A percentile compares a stretch with the other conserved stretches of the same genome.
Conservation (phyloP, 2,797 vertebrate genomes). For the Dendrocincla fuliginosa region DNA sequence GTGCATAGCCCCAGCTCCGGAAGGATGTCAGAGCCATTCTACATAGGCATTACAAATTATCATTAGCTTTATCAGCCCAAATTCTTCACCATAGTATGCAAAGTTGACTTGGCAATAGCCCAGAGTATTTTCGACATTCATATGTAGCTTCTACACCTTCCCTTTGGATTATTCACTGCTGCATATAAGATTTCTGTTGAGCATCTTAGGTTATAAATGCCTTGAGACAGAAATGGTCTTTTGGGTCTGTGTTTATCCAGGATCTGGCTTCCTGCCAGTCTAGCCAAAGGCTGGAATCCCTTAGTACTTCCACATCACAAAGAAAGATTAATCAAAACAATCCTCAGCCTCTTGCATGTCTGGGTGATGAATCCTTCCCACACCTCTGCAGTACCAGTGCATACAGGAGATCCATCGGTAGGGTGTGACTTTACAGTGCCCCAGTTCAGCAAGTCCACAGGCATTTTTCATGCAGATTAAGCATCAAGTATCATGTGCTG, state of each 20-base stretch:
- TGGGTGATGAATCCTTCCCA: slow-evolving; percentile 11
- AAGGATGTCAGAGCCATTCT: neutral
- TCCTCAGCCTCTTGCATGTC: neutral
- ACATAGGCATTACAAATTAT: neutral
- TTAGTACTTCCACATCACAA: neutral
- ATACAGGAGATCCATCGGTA: neutral
- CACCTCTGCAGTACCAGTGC: neutral
- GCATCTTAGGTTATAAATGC: neutral
- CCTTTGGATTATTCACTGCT: neutral
- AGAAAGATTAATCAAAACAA: neutral
- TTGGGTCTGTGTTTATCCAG: neutral
- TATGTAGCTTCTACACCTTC: neutral
- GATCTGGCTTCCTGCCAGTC: neutral
- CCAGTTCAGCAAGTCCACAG: neutral
- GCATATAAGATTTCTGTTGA: neutral
- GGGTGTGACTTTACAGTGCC: neutral
- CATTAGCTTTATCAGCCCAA: neutral
- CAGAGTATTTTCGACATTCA: neutral
- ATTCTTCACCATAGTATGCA: neutral
- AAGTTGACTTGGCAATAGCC: neutral
- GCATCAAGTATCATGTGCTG: neutral
- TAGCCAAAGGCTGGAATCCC: neutral
- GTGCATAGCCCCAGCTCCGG: neutral
- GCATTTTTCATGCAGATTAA: neutral
- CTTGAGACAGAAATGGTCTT: neutral